Evolutionary conservation across 2,888 invertebrate species (phyloP), one percentile per base, ranked within the genome.

Genomic region (Drosophila kambysellisi): DNA sequence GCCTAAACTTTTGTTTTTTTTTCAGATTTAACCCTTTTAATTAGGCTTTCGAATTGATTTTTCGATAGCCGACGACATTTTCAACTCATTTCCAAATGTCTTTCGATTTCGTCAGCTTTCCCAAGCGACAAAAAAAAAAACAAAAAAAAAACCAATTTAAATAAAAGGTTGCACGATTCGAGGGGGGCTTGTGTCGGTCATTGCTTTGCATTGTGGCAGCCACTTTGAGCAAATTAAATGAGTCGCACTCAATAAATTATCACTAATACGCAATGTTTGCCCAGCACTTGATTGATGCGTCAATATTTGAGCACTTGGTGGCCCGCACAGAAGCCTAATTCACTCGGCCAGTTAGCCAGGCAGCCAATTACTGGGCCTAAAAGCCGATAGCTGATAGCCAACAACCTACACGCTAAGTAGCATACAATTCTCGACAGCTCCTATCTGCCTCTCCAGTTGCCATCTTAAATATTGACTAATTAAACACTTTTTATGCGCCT

Each of bases 171-270:
- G n/a, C 15, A 15, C 25, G n/a, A 25, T 20, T 53, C 59, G 32
- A 25, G 17, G 32, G 64, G 41, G 52, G 37, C 11, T 66, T 29
- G 70, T 41, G 41, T 51, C 60, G 69, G 58, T 62, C 64, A 59
- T 58, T 63, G 74, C 70, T 68, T 74, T 46, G 74, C 70, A 66
- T 74, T 46, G 54, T 25, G 52, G 25, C 51, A 59, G 65, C 60
- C 67, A 73, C 58, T 68, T 60, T 70, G 50, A 17, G 74, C 70
- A 73, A 70, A 80, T 67, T 64, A 72, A 81, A 83, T 88, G 83
- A 82, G 82, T 77, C 82, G 86, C 72, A 81, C 81, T 79, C 84
- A 84, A 83, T 87, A 84, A 88, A 88, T 89, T 88, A 91, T 88
- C 84, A 86, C 83, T 60, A 76, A 80, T 75, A 79, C 85, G 85